Evolutionary conservation across 2,113 vertebrate genomes (phyloP), one percentile per base, ranked within the genome.

Genomic region (Heterotilapia buettikoferi): DNA sequence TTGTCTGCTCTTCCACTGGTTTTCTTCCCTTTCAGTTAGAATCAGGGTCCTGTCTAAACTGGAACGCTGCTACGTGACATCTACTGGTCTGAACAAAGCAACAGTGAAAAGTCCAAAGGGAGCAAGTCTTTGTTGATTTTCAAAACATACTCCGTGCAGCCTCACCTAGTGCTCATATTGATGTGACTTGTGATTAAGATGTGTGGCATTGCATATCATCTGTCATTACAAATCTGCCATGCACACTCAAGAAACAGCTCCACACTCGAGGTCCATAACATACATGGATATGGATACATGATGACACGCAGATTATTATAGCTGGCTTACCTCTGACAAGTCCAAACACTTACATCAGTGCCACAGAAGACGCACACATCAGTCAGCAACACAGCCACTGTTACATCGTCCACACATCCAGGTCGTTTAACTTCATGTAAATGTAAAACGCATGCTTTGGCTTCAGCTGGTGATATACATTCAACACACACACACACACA

Each of bases 331-430:
- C 50, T 83, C 76, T 87, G 83, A 66, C 80, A 86, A 84, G 59
- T 90, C 63, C 76, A 54, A 93, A 76, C 84, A 83, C 80, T 90
- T 76, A 84, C 40, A 52, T 61, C 36, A 66, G 18, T 36, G 54
- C 29, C 21, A 18, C 50, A 56, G 47, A 66, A 14, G 76, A 76
- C 43, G 1, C 61, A 66, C 33, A 38, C 9, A 21, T 63, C 31
- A 66, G 33, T 38, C 33, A 11, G 19, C 61, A 66, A 66, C 29
- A 36, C 61, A 12, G 4, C 31, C 38, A 66, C 10, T 38, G 19
- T 87, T 40, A 71, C 59, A 84, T 31, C 31, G 38, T 45, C 21
- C 40, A 54, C 13, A 8, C 52, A 47, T 7, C 63, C 63, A 40
- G 78, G 45, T 57, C 1, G 9, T n/a, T 89, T 14, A 82, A 57